Conservation (phyloP, 1,140 invertebrate species). For the Capitella teleta region DNA sequence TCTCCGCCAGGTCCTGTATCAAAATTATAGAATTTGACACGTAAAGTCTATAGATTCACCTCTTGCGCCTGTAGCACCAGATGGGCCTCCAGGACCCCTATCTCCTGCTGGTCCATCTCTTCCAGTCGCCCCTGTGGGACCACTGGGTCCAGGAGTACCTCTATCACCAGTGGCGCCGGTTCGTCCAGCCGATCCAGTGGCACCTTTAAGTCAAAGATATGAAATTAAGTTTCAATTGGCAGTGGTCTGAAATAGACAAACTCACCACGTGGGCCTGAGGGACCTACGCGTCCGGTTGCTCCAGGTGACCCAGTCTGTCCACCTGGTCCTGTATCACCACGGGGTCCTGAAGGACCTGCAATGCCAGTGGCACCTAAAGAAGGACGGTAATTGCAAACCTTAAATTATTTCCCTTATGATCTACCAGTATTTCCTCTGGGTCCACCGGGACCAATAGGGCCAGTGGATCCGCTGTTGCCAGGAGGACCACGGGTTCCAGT, state of each 20-base stretch:
- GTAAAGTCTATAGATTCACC: too few species aligned
- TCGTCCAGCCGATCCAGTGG: background rate
- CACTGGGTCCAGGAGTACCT: background rate
- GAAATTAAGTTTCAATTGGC: too few species aligned
- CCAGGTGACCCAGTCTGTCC: background rate
- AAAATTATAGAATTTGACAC: too few species aligned
- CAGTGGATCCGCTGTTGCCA: too few species aligned
- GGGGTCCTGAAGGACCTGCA: constrained; percentile 1
- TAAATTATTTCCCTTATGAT: too few species aligned
- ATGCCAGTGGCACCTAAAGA: background rate
- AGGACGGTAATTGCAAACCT: too few species aligned
- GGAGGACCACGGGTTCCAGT: too few species aligned
- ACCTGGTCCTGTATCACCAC: constrained; percentile 7
- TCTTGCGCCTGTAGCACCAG: background rate
- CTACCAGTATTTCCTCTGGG: background rate
- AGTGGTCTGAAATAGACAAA: too few species aligned
- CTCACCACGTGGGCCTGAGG: too few species aligned
- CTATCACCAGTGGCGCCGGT: background rate
- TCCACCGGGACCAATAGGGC: background rate
- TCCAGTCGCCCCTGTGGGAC: background rate
- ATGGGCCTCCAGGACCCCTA: background rate
- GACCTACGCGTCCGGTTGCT: too few species aligned
- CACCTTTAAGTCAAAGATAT: too few species aligned
- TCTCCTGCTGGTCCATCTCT: background rate
- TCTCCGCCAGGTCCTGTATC: background rate